Base-by-base conservation (phyloP, 2,797 vertebrate species). In the Garrulus glandarius region DNA sequence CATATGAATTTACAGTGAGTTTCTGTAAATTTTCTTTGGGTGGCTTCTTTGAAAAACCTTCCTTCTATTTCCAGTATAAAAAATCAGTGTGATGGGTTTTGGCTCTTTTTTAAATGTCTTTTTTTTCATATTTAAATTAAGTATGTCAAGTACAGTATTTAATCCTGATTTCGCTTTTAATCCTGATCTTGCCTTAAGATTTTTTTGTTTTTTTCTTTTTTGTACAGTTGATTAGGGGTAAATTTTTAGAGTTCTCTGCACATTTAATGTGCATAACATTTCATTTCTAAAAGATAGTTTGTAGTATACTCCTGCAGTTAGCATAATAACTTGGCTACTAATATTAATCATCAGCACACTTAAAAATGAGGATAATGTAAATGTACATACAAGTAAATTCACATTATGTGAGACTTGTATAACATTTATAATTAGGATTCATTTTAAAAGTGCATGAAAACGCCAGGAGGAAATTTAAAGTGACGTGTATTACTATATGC, bases 391-490 rank as follows among this genome's bases (percentile, higher is more conserved):
- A 89, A 88, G 57, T 90, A 94, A 94, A 93, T 93, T 94, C 86
- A 91, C 56, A 79, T 96, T 87, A 94, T 77, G 44, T 92, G 81
- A 71, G 85, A 81, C 52, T 89, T 77, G 41, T 84, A 81, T 82
- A 96, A 93, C 67, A 89, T 92, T 92, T 92, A 88, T 91, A 95
- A 93, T 96, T 93, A 92, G 37, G 84, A 94, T 86, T 94, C 37
- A 68, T 94, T 96, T 95, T 53, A 63, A 87, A 95, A 91, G 71
- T 87, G 39, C 64, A 39, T 81, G 77, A 87, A 96, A 94, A 88
- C 8, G 46, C 92, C 22, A 3, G 64, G 52, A 87, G 89, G 84
- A 93, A 93, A 95, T 94, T 88, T 96, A 92, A 97, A 94, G 91
- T 90, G 70, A 88, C 88, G 44, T 32, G 49, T 74, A 89, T 91